Conservation (phyloP, 2,113 vertebrate genomes). For the Dicentrarchus labrax region DNA sequence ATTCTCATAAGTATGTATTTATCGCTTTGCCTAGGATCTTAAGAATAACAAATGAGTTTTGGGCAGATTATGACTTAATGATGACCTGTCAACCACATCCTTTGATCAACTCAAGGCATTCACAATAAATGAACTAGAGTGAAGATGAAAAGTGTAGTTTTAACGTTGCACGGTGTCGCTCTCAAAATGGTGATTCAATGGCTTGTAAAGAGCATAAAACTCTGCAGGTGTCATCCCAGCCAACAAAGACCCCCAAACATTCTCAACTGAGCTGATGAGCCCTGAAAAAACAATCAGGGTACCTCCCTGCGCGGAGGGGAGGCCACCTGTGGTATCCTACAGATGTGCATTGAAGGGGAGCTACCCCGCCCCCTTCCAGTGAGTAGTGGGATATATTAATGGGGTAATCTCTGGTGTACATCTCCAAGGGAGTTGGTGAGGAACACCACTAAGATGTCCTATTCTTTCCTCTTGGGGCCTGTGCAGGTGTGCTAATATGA, state of each 20-base stretch:
- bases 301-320: conserved; percentile 49
- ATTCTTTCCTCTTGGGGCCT: conserved; percentile 80
- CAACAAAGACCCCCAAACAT: conserved; percentile 31
- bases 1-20: conserved; percentile 20
- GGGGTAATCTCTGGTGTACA: conserved; percentile 86
- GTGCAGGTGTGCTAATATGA: conserved; percentile 83
- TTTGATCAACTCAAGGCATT: conserved; percentile 58
- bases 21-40: conserved; percentile 32
- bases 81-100: conserved; percentile 54
- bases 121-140: conserved; percentile 33
- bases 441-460: conserved; percentile 76
- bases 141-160: conserved; percentile 49
- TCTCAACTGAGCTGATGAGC: conserved; percentile 46
- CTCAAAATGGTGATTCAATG: conserved; percentile 24
- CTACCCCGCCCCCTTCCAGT: conserved; percentile 41
- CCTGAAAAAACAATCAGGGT: conserved; percentile 43
- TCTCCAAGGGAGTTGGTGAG: conserved; percentile 77
- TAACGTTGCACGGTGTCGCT: conserved; percentile 5
- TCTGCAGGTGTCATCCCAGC: conserved; percentile 1
- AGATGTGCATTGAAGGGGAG: conserved; percentile 75
- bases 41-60: conserved; percentile 41
- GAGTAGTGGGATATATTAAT: conserved; percentile 89
- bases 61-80: conserved; percentile 55
- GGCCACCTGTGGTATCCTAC: conserved; percentile 77
- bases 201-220: not conserved